These are phyloP conservation scores for Embidobia sp. DNA, from an alignment of 2,888 invertebrate species.

Conservation along the genomic window DNA sequence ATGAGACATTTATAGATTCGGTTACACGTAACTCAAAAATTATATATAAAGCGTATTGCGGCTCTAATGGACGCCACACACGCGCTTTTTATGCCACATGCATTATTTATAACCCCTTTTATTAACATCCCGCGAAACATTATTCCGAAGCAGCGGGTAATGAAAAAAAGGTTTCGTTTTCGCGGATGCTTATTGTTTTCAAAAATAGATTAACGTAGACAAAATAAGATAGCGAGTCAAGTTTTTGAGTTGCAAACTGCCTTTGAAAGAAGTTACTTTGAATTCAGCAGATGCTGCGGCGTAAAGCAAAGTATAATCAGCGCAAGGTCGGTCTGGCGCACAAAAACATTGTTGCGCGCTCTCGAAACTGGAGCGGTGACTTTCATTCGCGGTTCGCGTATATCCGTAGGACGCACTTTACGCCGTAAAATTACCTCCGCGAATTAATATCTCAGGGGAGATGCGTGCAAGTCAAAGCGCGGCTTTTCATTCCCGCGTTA, in stretches of 20 bases:
- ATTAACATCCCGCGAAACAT: too few species aligned
- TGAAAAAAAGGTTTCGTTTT: too few species aligned
- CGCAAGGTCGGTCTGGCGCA: conserved; percentile 9
- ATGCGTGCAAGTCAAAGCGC: conserved; percentile 60
- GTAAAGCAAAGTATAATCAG: conserved; percentile 51
- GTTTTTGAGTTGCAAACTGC: too few species aligned
- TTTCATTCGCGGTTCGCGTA: conserved; percentile 43
- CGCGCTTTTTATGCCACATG: too few species aligned
- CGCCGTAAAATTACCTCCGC: conserved; percentile 59
- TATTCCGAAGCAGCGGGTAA: too few species aligned
- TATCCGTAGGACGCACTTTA: conserved; percentile 31
- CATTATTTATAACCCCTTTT: too few species aligned
- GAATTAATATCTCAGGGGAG: conserved; percentile 61
- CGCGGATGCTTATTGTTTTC: too few species aligned
- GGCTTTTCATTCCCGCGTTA: conserved; percentile 61
- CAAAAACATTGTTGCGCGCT: conserved; percentile 38
- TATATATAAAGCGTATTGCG: too few species aligned
- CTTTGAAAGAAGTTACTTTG: neutral
- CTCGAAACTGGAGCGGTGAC: conserved; percentile 13
- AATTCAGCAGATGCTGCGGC: conserved; percentile 17
- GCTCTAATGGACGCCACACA: too few species aligned
- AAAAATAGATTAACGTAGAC: too few species aligned
- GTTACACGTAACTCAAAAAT: conserved; percentile 17
- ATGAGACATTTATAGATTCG: conserved; percentile 33
- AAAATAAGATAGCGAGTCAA: too few species aligned